Conservation (phyloP, 92 coral and sea anemone species). For the Heliopora coerulea region DNA sequence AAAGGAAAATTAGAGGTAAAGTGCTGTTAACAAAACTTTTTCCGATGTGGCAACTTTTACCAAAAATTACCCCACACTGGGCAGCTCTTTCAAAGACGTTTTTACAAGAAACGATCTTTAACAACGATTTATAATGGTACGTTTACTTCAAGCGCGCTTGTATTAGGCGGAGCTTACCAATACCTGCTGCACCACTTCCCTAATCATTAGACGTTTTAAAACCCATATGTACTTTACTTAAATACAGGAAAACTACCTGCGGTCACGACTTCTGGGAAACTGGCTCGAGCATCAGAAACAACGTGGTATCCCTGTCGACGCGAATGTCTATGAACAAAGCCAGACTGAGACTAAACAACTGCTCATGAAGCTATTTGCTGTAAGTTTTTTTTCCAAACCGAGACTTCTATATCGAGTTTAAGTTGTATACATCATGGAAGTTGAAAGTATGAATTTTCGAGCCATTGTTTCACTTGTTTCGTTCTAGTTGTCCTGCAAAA, state of each 20-base stretch:
- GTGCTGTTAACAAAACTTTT: neutral
- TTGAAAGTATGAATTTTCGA: too few species aligned
- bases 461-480: conserved; percentile 1
- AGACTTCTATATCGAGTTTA: too few species aligned
- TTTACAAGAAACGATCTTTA: too few species aligned
- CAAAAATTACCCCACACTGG: too few species aligned
- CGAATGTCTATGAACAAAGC: conserved; percentile 53
- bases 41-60: neutral
- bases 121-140: too few species aligned
- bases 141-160: too few species aligned
- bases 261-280: conserved; percentile 62
- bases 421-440: too few species aligned
- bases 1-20: conserved; percentile 91
- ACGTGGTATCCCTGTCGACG: conserved; percentile 55
- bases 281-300: conserved; percentile 48
- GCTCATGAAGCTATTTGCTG: conserved; percentile 92
- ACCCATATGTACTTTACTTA: neutral
- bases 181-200: too few species aligned
- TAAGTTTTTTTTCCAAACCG: too few species aligned
- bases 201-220: neutral
- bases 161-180: too few species aligned
- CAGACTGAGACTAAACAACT: conserved; percentile 73
- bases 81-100: too few species aligned
- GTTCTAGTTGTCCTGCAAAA: conserved; percentile 85
- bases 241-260: conserved; percentile 74